Evolutionary conservation across 2,888 invertebrate species (phyloP).

Genomic region (Hermaeophaga mercurialis): DNA sequence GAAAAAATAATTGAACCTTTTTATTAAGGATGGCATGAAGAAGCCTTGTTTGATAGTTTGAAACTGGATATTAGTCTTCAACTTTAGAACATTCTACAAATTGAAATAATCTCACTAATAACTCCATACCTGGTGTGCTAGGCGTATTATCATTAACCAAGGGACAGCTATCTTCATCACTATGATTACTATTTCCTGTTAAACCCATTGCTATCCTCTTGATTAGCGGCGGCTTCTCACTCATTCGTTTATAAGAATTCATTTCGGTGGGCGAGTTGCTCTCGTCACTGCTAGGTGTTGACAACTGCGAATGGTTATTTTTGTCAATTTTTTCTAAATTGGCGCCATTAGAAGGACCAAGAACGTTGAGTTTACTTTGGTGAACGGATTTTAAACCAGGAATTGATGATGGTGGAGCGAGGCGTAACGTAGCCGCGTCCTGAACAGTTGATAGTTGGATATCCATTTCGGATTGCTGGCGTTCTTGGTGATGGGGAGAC

Average conservation of each 20-base stretch:
- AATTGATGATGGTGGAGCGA: slow-evolving; percentile 67
- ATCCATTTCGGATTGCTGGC: slow-evolving; percentile 58
- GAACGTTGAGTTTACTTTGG: slow-evolving; percentile 62
- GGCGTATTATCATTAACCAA: slow-evolving; percentile 65
- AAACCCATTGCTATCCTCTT: slow-evolving; percentile 80
- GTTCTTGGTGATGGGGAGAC: slow-evolving; percentile 13
- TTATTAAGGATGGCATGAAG: too few species aligned
- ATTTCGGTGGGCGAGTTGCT: slow-evolving; percentile 87
- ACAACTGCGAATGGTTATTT: slow-evolving; percentile 59
- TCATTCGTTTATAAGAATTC: slow-evolving; percentile 81
- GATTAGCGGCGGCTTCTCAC: slow-evolving; percentile 79
- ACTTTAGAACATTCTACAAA: too few species aligned
- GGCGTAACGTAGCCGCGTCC: slow-evolving; percentile 59
- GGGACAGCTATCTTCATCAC: slow-evolving; percentile 74
- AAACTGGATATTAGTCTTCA: too few species aligned
- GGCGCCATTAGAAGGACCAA: slow-evolving; percentile 48
- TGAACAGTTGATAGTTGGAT: slow-evolving; percentile 58
- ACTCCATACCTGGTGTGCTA: slow-evolving; percentile 56
- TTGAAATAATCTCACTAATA: background rate
- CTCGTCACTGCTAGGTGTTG: slow-evolving; percentile 78
- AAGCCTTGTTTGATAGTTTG: too few species aligned
- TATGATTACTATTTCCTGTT: slow-evolving; percentile 61
- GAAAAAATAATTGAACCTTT: too few species aligned
- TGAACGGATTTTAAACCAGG: slow-evolving; percentile 69
- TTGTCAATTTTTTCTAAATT: slow-evolving; percentile 37